phyloP scores from a whole-genome alignment of 92 coral and sea anemone genomes.

The Palythoa grandiflora region DNA sequence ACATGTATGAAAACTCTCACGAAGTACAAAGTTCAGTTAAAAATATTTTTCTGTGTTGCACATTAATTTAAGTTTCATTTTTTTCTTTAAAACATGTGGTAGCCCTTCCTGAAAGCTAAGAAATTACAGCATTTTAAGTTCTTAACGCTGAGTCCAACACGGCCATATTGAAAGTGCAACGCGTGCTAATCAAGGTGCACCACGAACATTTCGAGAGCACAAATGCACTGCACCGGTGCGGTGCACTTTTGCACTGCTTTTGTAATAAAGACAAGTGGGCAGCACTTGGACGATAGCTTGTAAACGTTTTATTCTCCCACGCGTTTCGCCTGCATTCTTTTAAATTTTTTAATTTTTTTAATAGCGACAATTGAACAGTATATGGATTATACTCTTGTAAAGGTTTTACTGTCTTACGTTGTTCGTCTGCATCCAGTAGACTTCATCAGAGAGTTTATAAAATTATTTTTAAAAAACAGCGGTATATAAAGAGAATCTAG shows the following conservation, averaged over 20 bases:
- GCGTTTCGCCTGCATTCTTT: too few species aligned
- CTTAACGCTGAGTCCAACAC: constrained; percentile 7
- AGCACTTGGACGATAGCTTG: neutral
- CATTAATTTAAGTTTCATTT: neutral
- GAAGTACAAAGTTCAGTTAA: neutral
- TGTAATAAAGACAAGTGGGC: neutral
- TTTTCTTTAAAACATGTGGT: constrained; percentile 3
- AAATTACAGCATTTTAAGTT: neutral
- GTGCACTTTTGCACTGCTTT: neutral
- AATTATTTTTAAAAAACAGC: neutral
- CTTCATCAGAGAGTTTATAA: neutral
- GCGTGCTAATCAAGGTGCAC: neutral
- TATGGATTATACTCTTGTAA: neutral
- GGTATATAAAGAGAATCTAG: neutral
- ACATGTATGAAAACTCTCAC: neutral
- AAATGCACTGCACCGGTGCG: neutral
- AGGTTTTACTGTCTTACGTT: neutral
- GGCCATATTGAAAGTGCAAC: neutral
- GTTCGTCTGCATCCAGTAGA: neutral
- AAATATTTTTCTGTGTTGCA: constrained; percentile 10
- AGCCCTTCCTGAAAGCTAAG: constrained; percentile 13
- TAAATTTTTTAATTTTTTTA: too few species aligned
- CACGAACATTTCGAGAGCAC: too few species aligned
- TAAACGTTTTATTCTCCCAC: neutral
- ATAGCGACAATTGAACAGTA: neutral